Conservation (phyloP, 2,113 vertebrate species). For the Mugil cephalus region DNA sequence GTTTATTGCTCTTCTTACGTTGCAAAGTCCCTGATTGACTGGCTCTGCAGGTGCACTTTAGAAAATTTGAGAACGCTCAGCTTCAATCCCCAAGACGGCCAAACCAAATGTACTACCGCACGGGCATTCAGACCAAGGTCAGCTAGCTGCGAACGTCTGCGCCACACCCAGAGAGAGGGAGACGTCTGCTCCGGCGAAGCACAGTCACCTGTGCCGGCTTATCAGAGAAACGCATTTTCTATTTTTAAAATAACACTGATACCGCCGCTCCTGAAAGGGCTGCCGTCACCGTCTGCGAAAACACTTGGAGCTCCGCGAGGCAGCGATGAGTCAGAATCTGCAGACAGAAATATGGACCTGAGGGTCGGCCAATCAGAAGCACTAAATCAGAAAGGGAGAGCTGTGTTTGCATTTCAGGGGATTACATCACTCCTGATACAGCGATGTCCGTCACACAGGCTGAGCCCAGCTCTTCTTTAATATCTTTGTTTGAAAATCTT, state of each 20-base stretch:
- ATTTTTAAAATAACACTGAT: conserved; percentile 37
- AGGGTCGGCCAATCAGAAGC: conserved; percentile 15
- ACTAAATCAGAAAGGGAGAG: conserved; percentile 10
- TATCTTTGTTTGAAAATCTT: not conserved
- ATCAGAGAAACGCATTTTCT: conserved; percentile 28
- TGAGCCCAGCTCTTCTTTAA: not conserved
- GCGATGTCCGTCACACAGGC: not conserved
- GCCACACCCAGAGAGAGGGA: conserved; percentile 2
- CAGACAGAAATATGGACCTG: conserved; percentile 6
- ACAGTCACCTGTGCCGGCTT: conserved; percentile 24
- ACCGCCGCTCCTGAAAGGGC: conserved; percentile 26
- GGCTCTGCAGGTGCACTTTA: conserved; percentile 42
- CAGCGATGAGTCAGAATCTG: conserved; percentile 58
- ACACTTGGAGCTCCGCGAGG: conserved; percentile 19
- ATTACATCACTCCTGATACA: conserved; percentile 15
- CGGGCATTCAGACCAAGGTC: conserved; percentile 41
- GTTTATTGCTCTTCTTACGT: conserved; percentile 51
- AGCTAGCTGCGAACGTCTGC: not conserved
- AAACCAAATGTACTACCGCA: conserved; percentile 5
- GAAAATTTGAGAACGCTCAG: conserved; percentile 40
- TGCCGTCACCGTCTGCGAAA: conserved; percentile 38
- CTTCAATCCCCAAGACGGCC: conserved; percentile 3
- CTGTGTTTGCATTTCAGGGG: not conserved
- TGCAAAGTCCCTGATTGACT: conserved; percentile 49
- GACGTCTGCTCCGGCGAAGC: conserved; percentile 2